Evolutionary conservation across 2,888 invertebrate species (phyloP).

Genomic region (Platycheirus rosarum): DNA sequence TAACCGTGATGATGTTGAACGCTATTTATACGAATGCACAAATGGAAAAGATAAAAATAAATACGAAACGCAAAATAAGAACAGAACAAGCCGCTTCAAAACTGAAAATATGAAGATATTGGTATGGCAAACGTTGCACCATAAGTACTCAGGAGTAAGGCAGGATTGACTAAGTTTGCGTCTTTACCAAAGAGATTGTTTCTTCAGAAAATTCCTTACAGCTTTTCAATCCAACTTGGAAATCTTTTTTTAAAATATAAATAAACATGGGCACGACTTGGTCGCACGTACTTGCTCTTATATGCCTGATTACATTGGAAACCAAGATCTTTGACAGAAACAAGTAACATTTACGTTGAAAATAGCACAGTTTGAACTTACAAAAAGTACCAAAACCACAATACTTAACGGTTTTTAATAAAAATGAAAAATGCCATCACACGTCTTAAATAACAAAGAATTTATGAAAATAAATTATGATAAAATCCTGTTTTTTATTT

Average conservation of each 20-base stretch:
- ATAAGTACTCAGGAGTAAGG: not conserved
- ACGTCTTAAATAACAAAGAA: no score
- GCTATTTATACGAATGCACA: slow-evolving; percentile 26
- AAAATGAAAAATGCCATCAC: no score
- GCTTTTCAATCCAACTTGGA: slow-evolving; percentile 63
- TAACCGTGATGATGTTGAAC: slow-evolving; percentile 41
- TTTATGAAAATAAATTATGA: no score
- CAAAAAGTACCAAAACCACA: no score
- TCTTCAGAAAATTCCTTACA: slow-evolving; percentile 69
- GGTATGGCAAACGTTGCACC: slow-evolving; percentile 10
- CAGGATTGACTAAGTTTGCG: slow-evolving; percentile 16
- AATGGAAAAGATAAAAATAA: slow-evolving; percentile 41
- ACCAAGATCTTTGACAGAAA: no score
- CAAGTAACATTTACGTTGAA: no score
- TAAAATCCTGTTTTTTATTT: no score
- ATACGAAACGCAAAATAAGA: slow-evolving; percentile 21
- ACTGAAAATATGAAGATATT: slow-evolving; percentile 64
- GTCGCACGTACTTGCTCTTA: no score
- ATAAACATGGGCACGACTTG: not conserved
- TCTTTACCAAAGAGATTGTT: slow-evolving; percentile 57
- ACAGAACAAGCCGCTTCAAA: slow-evolving; percentile 23
- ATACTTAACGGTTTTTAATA: no score
- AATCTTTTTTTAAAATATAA: slow-evolving; percentile 31
- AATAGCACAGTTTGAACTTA: no score
- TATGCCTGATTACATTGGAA: no score